Conservation (phyloP, 1,140 invertebrate species). For the Drusus annulatus region DNA sequence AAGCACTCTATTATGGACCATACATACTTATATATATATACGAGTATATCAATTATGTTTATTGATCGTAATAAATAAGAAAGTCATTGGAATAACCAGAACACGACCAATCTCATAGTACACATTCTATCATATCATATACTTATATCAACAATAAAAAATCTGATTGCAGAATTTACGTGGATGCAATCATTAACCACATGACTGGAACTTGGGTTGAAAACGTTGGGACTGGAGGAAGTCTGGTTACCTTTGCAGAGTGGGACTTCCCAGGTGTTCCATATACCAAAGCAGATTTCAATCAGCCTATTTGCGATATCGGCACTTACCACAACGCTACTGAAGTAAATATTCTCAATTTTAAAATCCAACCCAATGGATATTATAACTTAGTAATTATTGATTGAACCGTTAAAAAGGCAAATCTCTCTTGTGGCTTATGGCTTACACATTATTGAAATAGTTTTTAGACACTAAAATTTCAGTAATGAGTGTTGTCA, state of each 20-base stretch:
- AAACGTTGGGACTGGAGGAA: slow-evolving; percentile 71
- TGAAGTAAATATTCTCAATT: slow-evolving; percentile 62
- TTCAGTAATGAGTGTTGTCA: no score
- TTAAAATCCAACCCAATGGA: no score
- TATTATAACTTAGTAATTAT: background rate
- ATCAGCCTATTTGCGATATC: slow-evolving; percentile 66
- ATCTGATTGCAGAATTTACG: slow-evolving; percentile 75
- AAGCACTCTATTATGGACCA: no score
- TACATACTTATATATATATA: no score
- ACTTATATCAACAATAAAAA: no score
- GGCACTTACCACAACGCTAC: slow-evolving; percentile 63
- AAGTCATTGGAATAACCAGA: no score
- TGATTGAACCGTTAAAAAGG: background rate
- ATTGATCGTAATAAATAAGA: no score
- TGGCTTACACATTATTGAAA: background rate
- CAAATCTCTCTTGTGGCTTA: background rate
- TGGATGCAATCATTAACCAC: slow-evolving; percentile 84
- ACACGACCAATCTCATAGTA: no score
- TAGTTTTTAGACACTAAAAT: background rate
- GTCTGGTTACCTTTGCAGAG: slow-evolving; percentile 63
- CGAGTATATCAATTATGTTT: no score
- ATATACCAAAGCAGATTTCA: slow-evolving; percentile 69
- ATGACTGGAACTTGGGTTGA: slow-evolving; percentile 74
- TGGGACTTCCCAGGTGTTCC: slow-evolving; percentile 70
- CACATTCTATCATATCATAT: background rate